These are phyloP conservation scores for Erpornis zantholeuca DNA, from an alignment of 2,113 vertebrate species.

Conservation along the genomic window DNA sequence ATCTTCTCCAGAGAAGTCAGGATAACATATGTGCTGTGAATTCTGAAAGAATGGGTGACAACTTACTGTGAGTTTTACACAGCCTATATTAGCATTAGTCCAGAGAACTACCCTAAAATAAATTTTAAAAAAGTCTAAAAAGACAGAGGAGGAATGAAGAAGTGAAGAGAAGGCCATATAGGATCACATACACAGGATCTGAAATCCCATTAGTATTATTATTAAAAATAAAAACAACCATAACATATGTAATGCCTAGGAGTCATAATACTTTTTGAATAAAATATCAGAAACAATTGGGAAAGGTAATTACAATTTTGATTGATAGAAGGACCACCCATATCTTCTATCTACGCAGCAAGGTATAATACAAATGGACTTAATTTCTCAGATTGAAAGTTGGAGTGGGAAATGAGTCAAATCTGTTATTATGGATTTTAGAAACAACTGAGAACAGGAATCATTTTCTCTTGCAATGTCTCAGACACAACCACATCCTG, in stretches of 20 bases:
- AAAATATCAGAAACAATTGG: conserved; percentile 13
- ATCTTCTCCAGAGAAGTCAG: conserved; percentile 20
- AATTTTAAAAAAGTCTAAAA: background rate
- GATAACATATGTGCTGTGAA: conserved; percentile 11
- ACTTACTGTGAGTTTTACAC: background rate
- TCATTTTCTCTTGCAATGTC: background rate
- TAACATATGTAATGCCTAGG: background rate
- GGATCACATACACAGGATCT: background rate
- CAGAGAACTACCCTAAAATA: background rate
- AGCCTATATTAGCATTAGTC: background rate
- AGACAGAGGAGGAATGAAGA: background rate
- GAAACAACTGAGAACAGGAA: background rate
- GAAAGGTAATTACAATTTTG: conserved; percentile 48
- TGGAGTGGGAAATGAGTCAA: background rate
- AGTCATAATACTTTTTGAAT: conserved; percentile 35
- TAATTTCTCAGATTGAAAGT: conserved; percentile 7
- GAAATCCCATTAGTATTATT: conserved; percentile 23
- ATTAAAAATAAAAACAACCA: conserved; percentile 52
- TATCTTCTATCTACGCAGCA: background rate
- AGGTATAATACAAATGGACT: background rate
- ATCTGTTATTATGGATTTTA: background rate
- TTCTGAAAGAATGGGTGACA: conserved; percentile 37
- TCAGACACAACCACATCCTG: background rate
- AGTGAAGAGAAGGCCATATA: conserved; percentile 1
- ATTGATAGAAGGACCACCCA: conserved; percentile 48